Evolutionary conservation across 2,888 invertebrate species (phyloP).

Genomic region (Drosophila glabriapex): DNA sequence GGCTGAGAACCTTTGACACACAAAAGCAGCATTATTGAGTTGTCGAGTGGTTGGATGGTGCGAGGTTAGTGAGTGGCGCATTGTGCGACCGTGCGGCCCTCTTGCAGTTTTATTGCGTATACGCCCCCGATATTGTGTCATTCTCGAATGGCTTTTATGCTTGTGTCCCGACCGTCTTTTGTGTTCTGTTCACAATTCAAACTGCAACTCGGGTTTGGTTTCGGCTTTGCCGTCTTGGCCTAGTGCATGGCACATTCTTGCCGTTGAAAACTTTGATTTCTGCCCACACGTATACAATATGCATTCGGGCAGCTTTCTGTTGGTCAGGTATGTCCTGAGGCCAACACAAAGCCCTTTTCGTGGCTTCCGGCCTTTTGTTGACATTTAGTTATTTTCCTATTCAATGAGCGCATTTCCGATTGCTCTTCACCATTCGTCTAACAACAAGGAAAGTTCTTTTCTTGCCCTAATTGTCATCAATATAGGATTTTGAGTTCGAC

Average conservation of each 20-base stretch:
- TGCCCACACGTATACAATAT: conserved; percentile 11
- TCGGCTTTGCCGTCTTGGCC: conserved; percentile 16
- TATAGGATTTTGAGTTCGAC: background rate
- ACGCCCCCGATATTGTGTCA: conserved; percentile 58
- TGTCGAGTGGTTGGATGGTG: conserved; percentile 1
- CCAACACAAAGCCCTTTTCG: conserved; percentile 24
- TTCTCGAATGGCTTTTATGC: conserved; percentile 52
- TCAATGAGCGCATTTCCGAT: conserved; percentile 47
- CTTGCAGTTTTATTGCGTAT: conserved; percentile 71
- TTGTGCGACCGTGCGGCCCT: conserved; percentile 44
- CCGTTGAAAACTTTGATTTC: conserved; percentile 35
- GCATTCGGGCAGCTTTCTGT: background rate
- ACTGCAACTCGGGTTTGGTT: conserved; percentile 9
- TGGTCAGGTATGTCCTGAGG: conserved; percentile 13
- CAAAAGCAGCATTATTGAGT: conserved; percentile 57
- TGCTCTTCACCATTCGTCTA: conserved; percentile 17
- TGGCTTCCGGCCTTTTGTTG: conserved; percentile 47
- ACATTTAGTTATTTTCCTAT: conserved; percentile 48
- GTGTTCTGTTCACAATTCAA: conserved; percentile 26
- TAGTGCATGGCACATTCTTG: conserved; percentile 11
- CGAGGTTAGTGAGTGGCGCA: background rate
- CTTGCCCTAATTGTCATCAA: conserved; percentile 6
- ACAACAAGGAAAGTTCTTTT: conserved; percentile 16
- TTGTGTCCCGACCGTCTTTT: conserved; percentile 19
- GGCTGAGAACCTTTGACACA: conserved; percentile 68